phyloP scores from a whole-genome alignment of 2,113 vertebrate genomes.

The Plecturocebus donacophilus region DNA sequence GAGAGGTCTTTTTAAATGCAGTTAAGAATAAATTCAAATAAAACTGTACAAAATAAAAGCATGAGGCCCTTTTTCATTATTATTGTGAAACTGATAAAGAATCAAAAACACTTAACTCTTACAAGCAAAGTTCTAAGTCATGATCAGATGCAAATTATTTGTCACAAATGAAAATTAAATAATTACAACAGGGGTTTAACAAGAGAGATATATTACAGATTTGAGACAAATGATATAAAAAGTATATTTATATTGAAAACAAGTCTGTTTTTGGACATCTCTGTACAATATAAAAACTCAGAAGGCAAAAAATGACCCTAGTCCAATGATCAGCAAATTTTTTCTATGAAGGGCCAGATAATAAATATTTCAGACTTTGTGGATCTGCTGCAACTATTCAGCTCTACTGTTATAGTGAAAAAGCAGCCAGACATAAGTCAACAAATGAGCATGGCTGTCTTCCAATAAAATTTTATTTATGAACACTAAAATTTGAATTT shows the following conservation, averaged over 20 bases:
- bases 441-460: not conserved
- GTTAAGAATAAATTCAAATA: not conserved
- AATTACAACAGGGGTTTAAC: not conserved
- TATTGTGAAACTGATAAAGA: not conserved
- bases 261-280: not conserved
- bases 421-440: not conserved
- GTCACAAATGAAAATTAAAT: not conserved
- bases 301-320: not conserved
- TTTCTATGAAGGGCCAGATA: not conserved
- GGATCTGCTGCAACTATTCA: not conserved
- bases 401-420: not conserved
- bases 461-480: not conserved
- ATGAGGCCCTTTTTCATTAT: not conserved
- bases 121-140: constrained; percentile 5
- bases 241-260: not conserved
- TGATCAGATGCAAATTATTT: not conserved
- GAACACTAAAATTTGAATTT: not conserved
- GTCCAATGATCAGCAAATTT: not conserved
- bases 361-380: not conserved
- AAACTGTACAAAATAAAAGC: not conserved
- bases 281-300: not conserved
- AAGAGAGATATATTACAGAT: not conserved
- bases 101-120: not conserved
- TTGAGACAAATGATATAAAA: not conserved
- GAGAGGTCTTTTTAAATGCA: not conserved